These are phyloP conservation scores for Lacanobia wlatinum DNA, from an alignment of 2,888 invertebrate species.

Conservation along the genomic window DNA sequence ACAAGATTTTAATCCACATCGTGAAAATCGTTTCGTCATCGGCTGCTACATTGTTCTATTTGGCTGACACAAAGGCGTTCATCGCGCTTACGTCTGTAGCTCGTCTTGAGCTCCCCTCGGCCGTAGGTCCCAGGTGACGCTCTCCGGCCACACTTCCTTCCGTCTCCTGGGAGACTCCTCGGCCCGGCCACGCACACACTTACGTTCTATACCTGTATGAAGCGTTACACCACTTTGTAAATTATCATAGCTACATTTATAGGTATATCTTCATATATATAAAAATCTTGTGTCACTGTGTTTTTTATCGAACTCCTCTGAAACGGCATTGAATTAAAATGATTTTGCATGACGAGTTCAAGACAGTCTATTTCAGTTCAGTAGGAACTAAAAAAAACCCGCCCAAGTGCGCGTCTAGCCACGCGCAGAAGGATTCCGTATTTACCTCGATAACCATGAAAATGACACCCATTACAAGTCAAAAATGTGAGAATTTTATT, in stretches of 20 bases:
- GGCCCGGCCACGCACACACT: conserved; percentile 80
- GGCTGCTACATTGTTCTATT: conserved; percentile 59
- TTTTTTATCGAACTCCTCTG: too few species aligned
- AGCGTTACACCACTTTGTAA: conserved; percentile 28
- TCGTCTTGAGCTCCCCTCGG: conserved; percentile 70
- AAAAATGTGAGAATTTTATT: too few species aligned
- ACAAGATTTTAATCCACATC: conserved; percentile 72
- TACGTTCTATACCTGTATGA: conserved; percentile 52
- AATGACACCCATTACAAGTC: too few species aligned
- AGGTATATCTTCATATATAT: too few species aligned
- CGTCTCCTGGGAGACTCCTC: conserved; percentile 84
- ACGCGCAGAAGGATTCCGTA: too few species aligned
- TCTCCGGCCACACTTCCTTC: conserved; percentile 88
- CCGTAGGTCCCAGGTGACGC: conserved; percentile 86
- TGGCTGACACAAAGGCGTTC: conserved; percentile 66
- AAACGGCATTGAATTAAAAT: too few species aligned
- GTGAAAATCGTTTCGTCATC: conserved; percentile 65
- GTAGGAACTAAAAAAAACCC: too few species aligned
- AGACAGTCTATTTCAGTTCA: too few species aligned
- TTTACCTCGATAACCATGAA: too few species aligned
- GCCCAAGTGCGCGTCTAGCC: too few species aligned
- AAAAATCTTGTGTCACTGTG: too few species aligned
- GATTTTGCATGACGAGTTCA: too few species aligned
- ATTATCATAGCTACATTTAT: conserved; percentile 20
- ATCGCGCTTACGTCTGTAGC: conserved; percentile 78